Percentiles rank a stretch among this genome's conserved stretches.
These are phyloP conservation scores for Melanerpes formicivorus DNA, from an alignment of 2,113 vertebrate species.

Conservation along the genomic window DNA sequence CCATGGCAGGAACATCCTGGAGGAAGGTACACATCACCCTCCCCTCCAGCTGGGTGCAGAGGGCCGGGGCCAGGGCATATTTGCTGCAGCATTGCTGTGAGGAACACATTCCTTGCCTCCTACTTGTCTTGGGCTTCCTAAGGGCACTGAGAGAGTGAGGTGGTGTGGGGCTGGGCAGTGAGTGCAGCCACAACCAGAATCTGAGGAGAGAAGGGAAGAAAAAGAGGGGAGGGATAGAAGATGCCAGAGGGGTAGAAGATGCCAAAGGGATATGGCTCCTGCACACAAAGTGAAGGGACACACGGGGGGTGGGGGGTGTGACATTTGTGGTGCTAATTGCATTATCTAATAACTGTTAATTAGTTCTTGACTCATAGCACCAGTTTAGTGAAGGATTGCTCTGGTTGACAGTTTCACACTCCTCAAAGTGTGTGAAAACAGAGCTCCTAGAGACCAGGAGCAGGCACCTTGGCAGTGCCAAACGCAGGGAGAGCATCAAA, in stretches of 20 bases:
- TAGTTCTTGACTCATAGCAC: constrained; percentile 40
- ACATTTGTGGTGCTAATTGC: constrained; percentile 37
- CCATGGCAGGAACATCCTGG: not conserved
- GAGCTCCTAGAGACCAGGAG: not conserved
- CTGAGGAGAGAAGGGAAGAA: not conserved
- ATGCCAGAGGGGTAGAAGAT: not conserved
- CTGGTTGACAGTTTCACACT: constrained; percentile 41
- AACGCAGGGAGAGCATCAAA: not conserved
- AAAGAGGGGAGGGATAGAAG: not conserved
- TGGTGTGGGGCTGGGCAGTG: not conserved
- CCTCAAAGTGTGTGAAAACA: not conserved
- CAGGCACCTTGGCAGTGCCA: not conserved
- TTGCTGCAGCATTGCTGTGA: accelerated
- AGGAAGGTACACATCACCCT: not conserved
- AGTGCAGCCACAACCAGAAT: not conserved
- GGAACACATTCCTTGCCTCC: not conserved
- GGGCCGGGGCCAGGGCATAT: not conserved
- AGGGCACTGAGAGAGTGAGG: not conserved
- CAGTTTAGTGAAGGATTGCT: constrained; percentile 8
- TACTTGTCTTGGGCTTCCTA: not conserved
- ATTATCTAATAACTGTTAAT: constrained; percentile 61
- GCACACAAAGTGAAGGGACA: not conserved
- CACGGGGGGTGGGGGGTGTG: not conserved
- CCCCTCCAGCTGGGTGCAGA: not conserved
- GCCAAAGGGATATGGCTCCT: not conserved